Percentiles rank a stretch among this genome's conserved stretches.
phyloP scores from a whole-genome alignment of 1,140 invertebrate species.

The Agrypnia vestita region DNA sequence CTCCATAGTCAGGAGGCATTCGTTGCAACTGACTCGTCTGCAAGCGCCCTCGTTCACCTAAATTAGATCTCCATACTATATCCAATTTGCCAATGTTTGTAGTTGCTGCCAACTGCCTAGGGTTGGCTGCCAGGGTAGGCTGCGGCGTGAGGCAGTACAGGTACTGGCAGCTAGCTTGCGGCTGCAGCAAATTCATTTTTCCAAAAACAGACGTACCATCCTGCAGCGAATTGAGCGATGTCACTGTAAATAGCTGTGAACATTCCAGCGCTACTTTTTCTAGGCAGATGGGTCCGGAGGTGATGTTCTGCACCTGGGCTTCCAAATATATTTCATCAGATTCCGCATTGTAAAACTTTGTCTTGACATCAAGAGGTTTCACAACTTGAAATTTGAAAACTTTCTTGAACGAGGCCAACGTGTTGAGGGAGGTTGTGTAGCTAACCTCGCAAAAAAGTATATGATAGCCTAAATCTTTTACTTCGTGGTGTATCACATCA shows the following conservation, averaged over 20 bases:
- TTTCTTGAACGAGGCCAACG: conserved; percentile 88
- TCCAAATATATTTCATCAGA: conserved; percentile 98
- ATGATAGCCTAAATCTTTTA: conserved; percentile 97
- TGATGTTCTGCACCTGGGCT: conserved; percentile 97
- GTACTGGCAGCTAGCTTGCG: conserved; percentile 90
- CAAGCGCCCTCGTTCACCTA: conserved; percentile 94
- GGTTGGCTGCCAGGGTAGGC: conserved; percentile 79
- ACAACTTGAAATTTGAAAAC: conserved; percentile 99
- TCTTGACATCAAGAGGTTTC: conserved; percentile 98
- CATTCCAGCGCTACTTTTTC: conserved; percentile 95
- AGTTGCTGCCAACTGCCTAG: conserved; percentile 84
- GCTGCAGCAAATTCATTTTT: conserved; percentile 85
- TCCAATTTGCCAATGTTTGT: conserved; percentile 97
- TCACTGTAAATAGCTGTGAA: conserved; percentile 88
- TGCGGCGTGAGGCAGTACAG: conserved; percentile 92
- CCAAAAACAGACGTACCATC: conserved; percentile 86
- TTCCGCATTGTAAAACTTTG: conserved; percentile 98
- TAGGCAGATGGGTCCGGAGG: conserved; percentile 89
- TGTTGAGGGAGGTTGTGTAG: conserved; percentile 84
- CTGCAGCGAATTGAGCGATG: conserved; percentile 77
- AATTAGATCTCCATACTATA: conserved; percentile 97
- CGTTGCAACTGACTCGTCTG: conserved; percentile 96
- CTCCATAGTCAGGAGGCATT: conserved; percentile 92
- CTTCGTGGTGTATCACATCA: conserved; percentile 97
- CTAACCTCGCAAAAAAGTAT: conserved; percentile 98